These are phyloP conservation scores for Zenarchopterus dispar DNA, from an alignment of 2,797 vertebrate genomes.

Conservation along the genomic window DNA sequence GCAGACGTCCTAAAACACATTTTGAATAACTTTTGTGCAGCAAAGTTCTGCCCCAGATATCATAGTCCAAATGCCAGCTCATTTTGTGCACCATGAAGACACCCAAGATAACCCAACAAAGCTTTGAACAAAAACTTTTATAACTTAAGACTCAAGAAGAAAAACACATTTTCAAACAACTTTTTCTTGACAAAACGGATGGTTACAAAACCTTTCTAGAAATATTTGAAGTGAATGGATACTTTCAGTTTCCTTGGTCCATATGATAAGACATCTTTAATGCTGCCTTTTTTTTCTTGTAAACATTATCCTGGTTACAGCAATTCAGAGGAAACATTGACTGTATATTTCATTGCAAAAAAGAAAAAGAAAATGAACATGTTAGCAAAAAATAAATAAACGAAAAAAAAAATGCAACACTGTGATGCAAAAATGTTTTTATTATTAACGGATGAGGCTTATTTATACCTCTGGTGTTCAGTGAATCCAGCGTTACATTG, in stretches of 20 bases:
- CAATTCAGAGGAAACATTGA: slow-evolving; percentile 22
- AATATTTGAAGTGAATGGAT: slow-evolving; percentile 29
- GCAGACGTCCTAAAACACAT: not conserved
- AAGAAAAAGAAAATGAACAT: too few species aligned
- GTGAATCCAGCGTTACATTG: too few species aligned
- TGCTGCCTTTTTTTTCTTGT: slow-evolving; percentile 20
- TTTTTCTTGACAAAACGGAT: not conserved
- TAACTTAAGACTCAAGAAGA: not conserved
- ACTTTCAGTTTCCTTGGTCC: slow-evolving; percentile 27
- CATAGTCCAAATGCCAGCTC: slow-evolving; percentile 8
- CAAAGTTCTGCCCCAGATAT: slow-evolving; percentile 5
- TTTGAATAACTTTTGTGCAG: not conserved
- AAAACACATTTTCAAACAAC: not conserved
- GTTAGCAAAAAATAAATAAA: too few species aligned
- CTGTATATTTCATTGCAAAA: slow-evolving; percentile 18
- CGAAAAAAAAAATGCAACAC: not conserved
- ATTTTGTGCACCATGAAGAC: not conserved
- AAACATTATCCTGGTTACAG: slow-evolving; percentile 34
- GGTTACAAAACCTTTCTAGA: slow-evolving; percentile 21
- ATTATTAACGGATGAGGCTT: too few species aligned
- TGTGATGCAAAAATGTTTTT: too few species aligned
- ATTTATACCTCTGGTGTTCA: too few species aligned
- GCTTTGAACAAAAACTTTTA: too few species aligned
- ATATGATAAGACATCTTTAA: slow-evolving; percentile 41
- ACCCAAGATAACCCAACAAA: not conserved